phyloP scores from a whole-genome alignment of 2,888 invertebrate genomes.

The Drosophila mettleri region DNA sequence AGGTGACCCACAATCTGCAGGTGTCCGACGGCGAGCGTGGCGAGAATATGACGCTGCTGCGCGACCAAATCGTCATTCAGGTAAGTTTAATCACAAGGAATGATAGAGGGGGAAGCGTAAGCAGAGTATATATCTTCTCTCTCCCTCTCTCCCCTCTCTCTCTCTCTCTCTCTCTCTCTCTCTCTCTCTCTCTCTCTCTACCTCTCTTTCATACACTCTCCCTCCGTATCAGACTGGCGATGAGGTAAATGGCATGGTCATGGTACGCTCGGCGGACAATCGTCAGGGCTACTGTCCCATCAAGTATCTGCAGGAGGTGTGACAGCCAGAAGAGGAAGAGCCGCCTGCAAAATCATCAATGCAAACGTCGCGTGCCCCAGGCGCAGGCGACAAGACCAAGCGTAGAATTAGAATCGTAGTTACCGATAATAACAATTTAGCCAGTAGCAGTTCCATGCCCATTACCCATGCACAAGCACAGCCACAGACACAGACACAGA shows the following conservation, averaged over 20 bases:
- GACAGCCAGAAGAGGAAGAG: conserved; percentile 88
- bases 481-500: conserved; percentile 18
- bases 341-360: conserved; percentile 82
- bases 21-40: conserved; percentile 91
- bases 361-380: conserved; percentile 76
- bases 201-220: no score
- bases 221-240: conserved; percentile 88
- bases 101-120: no score
- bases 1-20: conserved; percentile 94
- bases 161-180: not conserved
- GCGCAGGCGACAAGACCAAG: conserved; percentile 82
- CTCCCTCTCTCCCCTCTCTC: not conserved
- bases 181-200: no score
- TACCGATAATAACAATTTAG: conserved; percentile 80
- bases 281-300: conserved; percentile 97
- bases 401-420: conserved; percentile 84
- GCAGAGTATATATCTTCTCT: no score
- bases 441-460: conserved; percentile 55
- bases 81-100: conserved; percentile 65
- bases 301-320: conserved; percentile 97
- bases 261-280: conserved; percentile 96
- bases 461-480: conserved; percentile 11
- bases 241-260: conserved; percentile 96
- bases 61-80: conserved; percentile 97
- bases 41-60: conserved; percentile 90